Conservation (phyloP, 2,888 invertebrate genomes). For the Hedya salicella region DNA sequence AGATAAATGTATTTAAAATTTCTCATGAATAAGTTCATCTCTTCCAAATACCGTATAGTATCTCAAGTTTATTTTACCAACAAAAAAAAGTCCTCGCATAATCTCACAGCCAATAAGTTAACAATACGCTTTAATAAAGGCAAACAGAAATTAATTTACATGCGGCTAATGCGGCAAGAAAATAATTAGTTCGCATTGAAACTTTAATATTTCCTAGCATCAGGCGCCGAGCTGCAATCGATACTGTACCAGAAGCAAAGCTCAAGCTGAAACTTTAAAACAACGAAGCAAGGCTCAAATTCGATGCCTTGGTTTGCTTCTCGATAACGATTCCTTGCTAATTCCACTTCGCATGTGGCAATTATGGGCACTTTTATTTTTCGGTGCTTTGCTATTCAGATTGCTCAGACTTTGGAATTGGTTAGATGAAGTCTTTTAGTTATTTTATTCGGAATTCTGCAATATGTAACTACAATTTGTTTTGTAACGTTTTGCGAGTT, state of each 20-base stretch:
- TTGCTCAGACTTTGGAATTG: conserved; percentile 13
- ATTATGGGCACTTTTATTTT: conserved; percentile 73
- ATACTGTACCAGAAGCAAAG: conserved; percentile 28
- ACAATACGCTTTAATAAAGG: conserved; percentile 18
- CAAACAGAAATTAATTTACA: conserved; percentile 27
- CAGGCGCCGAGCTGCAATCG: conserved; percentile 46
- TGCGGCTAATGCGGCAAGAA: conserved; percentile 31
- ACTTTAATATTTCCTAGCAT: conserved; percentile 38
- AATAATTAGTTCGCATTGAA: conserved; percentile 39
- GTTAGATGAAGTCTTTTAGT: not conserved
- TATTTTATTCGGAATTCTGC: not conserved
- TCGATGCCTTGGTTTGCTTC: conserved; percentile 54
- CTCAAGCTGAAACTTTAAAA: not conserved
- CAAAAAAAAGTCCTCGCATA: no score
- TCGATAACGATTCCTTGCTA: conserved; percentile 65
- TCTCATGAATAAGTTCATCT: no score
- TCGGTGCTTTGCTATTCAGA: conserved; percentile 55
- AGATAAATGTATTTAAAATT: no score
- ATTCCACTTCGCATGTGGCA: conserved; percentile 74
- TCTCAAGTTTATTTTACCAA: no score
- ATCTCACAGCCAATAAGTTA: conserved; percentile 4
- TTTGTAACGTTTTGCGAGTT: no score
- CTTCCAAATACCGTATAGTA: no score
- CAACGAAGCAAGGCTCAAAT: conserved; percentile 46
- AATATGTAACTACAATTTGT: no score